Conservation (phyloP, 2,113 vertebrate species). For the Collichthys lucidus region DNA sequence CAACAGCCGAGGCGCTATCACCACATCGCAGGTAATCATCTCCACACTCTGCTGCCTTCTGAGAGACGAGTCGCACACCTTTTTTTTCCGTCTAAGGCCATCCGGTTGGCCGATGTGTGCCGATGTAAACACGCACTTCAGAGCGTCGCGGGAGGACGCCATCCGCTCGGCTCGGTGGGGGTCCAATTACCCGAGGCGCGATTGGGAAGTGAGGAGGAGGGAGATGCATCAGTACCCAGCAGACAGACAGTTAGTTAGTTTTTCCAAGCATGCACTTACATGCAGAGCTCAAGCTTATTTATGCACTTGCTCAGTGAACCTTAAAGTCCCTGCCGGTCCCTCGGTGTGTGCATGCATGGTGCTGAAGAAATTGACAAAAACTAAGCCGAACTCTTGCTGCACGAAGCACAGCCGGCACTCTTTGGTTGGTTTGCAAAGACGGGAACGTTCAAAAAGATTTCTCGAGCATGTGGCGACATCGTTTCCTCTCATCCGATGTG, state of each 20-base stretch:
- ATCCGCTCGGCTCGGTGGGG: conserved; percentile 15
- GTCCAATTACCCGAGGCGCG: conserved; percentile 69
- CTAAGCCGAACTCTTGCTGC: not conserved
- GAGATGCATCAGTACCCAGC: conserved; percentile 51
- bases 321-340: conserved; percentile 31
- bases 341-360: not conserved
- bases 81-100: conserved; percentile 37
- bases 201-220: conserved; percentile 50
- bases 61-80: conserved; percentile 42
- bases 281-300: conserved; percentile 55
- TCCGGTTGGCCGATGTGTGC: conserved; percentile 52
- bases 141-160: conserved; percentile 48
- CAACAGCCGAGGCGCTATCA: conserved; percentile 46
- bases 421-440: not conserved
- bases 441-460: conserved; percentile 21
- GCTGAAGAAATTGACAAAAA: not conserved
- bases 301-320: conserved; percentile 63
- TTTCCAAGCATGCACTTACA: conserved; percentile 21
- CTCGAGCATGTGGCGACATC: not conserved
- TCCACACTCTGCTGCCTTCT: conserved; percentile 49
- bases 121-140: conserved; percentile 59
- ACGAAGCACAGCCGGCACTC: not conserved
- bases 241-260: conserved; percentile 41
- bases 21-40: conserved; percentile 66
- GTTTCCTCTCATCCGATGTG: conserved; percentile 36